A percentile compares a stretch with the other conserved stretches of the same genome.
Evolutionary conservation across 2,113 vertebrate species (phyloP).

Genomic region (Thomomys bottae): DNA sequence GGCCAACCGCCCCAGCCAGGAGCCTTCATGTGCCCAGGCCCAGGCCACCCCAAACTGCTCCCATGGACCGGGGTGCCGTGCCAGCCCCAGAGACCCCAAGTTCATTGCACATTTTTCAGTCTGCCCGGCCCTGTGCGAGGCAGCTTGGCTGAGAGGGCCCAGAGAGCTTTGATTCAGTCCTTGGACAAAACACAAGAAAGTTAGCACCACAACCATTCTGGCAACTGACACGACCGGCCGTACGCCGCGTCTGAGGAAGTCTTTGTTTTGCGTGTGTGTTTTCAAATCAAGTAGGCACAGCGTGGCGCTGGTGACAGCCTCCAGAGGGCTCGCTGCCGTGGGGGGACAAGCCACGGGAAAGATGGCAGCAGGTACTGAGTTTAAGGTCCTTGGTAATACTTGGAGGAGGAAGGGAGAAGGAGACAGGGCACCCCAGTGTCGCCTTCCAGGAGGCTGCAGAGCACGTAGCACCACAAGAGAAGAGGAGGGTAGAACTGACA

Average conservation of each 20-base stretch:
- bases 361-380: conserved; percentile 76
- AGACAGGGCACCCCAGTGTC: conserved; percentile 79
- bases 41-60: not conserved
- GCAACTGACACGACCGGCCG: conserved; percentile 74
- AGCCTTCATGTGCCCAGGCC: accelerated
- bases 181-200: conserved; percentile 70
- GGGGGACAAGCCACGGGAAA: not conserved
- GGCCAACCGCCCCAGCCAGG: not conserved
- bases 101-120: conserved; percentile 21
- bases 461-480: conserved; percentile 95
- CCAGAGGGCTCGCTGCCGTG: not conserved
- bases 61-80: accelerated
- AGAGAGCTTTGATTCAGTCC: conserved; percentile 45
- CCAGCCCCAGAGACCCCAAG: conserved; percentile 28
- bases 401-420: conserved; percentile 63
- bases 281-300: not conserved
- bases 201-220: conserved; percentile 87
- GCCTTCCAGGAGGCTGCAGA: conserved; percentile 79
- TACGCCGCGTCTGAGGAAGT: not conserved
- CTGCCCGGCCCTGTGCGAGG: not conserved
- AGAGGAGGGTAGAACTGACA: conserved; percentile 85
- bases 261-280: not conserved
- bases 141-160: not conserved
- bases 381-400: conserved; percentile 53
- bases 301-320: accelerated